Evolutionary conservation across 2,113 vertebrate genomes (phyloP).

Genomic region (Boleophthalmus pectinirostris): DNA sequence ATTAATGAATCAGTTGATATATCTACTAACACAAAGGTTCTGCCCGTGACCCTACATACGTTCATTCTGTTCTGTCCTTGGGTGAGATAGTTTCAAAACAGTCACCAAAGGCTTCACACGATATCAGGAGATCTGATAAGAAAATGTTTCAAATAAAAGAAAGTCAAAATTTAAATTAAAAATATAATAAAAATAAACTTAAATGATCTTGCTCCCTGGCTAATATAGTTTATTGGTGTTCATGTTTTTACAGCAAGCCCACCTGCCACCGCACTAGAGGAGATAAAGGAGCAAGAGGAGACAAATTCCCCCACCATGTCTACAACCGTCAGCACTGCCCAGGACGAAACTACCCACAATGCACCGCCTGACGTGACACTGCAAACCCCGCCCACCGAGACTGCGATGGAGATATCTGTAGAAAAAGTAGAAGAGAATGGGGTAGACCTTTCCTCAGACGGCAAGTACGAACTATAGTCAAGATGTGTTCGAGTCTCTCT

Average conservation of each 20-base stretch:
- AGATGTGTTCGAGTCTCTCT: constrained; percentile 9
- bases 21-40: no score
- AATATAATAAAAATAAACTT: no score
- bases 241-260: constrained; percentile 50
- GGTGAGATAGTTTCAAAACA: no score
- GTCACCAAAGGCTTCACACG: no score
- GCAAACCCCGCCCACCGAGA: constrained; percentile 55
- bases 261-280: constrained; percentile 79
- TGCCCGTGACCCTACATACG: no score
- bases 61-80: no score
- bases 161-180: no score
- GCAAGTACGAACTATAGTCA: constrained; percentile 74
- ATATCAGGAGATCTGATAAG: no score
- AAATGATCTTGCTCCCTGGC: no score
- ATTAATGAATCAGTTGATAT: no score
- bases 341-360: constrained; percentile 57
- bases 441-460: constrained; percentile 77
- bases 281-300: constrained; percentile 90
- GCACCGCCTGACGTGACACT: constrained; percentile 54
- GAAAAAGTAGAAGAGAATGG: constrained; percentile 54
- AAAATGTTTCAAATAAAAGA: no score
- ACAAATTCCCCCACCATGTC: constrained; percentile 50
- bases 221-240: not conserved
- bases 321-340: constrained; percentile 49
- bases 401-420: constrained; percentile 35